These are phyloP conservation scores for Ornithoptera alexandrae DNA, from an alignment of 2,888 invertebrate species.

Conservation along the genomic window DNA sequence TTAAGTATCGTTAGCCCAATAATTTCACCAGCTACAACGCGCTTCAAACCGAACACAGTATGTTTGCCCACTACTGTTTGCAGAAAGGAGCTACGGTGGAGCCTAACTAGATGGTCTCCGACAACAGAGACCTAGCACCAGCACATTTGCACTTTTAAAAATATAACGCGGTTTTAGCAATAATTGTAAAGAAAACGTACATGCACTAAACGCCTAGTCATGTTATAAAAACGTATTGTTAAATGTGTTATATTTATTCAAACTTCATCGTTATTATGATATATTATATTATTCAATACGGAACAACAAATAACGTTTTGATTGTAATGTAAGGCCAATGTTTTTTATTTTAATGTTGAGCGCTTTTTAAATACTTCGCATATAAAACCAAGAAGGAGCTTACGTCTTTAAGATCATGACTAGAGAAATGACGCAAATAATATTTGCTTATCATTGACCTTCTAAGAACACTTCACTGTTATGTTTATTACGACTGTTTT, in stretches of 20 bases:
- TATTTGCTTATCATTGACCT: constrained; percentile 1
- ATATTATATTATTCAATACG: neutral
- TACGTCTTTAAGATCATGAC: constrained; percentile 3
- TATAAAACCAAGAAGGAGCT: constrained; percentile 17
- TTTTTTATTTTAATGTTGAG: constrained; percentile 11
- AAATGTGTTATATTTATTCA: too few relatives aligned
- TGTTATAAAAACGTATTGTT: neutral
- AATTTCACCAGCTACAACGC: too few relatives aligned
- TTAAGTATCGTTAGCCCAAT: too few relatives aligned
- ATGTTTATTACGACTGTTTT: neutral
- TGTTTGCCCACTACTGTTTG: too few relatives aligned
- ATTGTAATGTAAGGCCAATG: neutral
- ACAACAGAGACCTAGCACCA: too few relatives aligned
- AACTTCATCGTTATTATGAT: too few relatives aligned
- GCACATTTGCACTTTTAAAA: too few relatives aligned
- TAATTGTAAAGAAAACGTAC: neutral
- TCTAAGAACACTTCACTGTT: neutral
- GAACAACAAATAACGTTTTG: neutral
- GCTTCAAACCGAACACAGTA: too few relatives aligned
- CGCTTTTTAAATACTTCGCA: constrained; percentile 20
- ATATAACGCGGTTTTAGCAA: neutral
- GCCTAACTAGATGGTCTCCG: too few relatives aligned
- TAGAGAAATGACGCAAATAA: constrained; percentile 2
- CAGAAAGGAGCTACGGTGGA: too few relatives aligned
- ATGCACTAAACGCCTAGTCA: neutral